Evolutionary conservation across 2,888 invertebrate genomes (phyloP), one percentile per base, ranked within the genome.

Genomic region (Cheiracanthium punctorium): DNA sequence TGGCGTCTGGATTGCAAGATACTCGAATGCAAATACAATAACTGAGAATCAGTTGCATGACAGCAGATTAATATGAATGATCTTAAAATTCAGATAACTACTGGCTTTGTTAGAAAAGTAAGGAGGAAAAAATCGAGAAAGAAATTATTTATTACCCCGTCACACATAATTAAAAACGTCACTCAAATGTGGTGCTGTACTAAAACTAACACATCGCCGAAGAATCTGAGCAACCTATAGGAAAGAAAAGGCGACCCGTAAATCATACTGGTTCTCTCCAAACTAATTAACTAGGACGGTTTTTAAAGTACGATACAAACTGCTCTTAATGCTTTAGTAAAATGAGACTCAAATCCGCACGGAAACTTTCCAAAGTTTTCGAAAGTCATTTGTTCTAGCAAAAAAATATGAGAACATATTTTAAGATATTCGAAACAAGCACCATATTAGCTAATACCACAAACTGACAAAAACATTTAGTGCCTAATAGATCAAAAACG

Each of bases 91-190:
- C 20, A 24, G 58, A 58, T 20, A 58, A 58, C 24, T 58, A 20
- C 24, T 17, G 12, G 24, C 7, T 58, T 58, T 58, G 58, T 58
- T 58, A 64, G 48, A 74, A 81, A 74, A 48, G 20, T 67, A 67
- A 32, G 67, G 73, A 65, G n/a, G 75, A 82, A 82, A 69, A 71
- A 37, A 64, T 41, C 24, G 73, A 41, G 37, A 41, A 71, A 72
- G 41, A 77, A 84, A 64, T 84, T 84, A 73, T 77, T 77, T 84
- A 76, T 77, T 72, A 17, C 81, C 33, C 33, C 65, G 73, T 70
- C 77, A 72, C 65, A 33, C 82, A 77, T 84, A 84, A 84, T 84
- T 84, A 84, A 84, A 84, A 84, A 84, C 82, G 82, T 84, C 82
- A 84, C 77, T 84, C 82, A 84, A 84, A 77, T 43, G 70, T 28